Percentiles rank a stretch among this genome's conserved stretches.
phyloP scores from a whole-genome alignment of 2,888 invertebrate species.

The Chaetoderma sp. region DNA sequence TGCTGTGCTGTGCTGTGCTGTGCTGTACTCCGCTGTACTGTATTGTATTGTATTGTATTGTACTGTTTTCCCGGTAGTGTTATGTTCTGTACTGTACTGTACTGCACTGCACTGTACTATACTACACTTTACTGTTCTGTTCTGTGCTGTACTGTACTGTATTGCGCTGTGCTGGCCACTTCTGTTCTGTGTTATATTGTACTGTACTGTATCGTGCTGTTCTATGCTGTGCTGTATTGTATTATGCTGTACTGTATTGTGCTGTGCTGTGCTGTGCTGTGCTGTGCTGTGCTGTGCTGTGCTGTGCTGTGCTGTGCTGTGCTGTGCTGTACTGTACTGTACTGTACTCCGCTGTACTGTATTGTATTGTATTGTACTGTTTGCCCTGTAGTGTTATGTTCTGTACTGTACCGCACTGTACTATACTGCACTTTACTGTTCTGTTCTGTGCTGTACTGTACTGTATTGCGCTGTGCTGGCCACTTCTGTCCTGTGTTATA shows the following conservation, averaged over 20 bases:
- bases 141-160: not conserved
- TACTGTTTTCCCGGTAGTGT: slow-evolving; percentile 31
- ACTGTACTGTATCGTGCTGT: slow-evolving; percentile 21
- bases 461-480: slow-evolving; percentile 24
- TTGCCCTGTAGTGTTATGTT: slow-evolving; percentile 18
- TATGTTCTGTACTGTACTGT: slow-evolving; percentile 30
- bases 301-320: slow-evolving; percentile 26
- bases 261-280: slow-evolving; percentile 29
- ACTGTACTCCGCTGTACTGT: slow-evolving; percentile 3
- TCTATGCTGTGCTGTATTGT: slow-evolving; percentile 11
- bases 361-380: slow-evolving; percentile 17
- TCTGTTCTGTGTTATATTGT: slow-evolving; percentile 8
- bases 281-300: slow-evolving; percentile 21
- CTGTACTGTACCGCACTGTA: slow-evolving; percentile 26
- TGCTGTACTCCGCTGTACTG: slow-evolving; percentile 24
- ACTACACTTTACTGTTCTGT: slow-evolving; percentile 28
- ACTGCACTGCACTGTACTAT: slow-evolving; percentile 31
- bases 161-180: slow-evolving; percentile 16
- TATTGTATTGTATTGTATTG: slow-evolving; percentile 27
- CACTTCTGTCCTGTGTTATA: slow-evolving; percentile 31
- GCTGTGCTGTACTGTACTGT: slow-evolving; percentile 12
- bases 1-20: slow-evolving; percentile 33
- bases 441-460: slow-evolving; percentile 13
- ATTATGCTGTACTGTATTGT: slow-evolving; percentile 21
- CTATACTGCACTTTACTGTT: slow-evolving; percentile 23